A percentile compares a stretch with the other conserved stretches of the same genome.
phyloP scores from a whole-genome alignment of 2,888 invertebrate species.

The Zaprionus bogoriensis region DNA sequence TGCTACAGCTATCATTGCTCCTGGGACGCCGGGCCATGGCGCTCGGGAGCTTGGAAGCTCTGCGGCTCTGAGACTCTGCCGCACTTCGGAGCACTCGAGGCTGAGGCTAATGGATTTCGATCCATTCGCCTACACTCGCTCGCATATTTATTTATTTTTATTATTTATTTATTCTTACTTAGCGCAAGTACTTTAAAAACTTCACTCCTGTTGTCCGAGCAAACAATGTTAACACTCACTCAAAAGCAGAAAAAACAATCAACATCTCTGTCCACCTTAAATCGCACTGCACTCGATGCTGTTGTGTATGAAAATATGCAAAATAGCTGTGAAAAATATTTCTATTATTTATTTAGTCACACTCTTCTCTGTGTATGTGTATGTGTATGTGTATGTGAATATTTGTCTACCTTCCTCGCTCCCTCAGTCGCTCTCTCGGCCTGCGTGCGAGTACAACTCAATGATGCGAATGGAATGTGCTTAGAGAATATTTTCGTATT shows the following conservation, averaged over 20 bases:
- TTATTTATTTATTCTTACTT: constrained; percentile 68
- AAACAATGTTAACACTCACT: constrained; percentile 34
- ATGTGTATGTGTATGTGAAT: constrained; percentile 1
- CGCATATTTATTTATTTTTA: constrained; percentile 48
- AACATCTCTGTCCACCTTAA: constrained; percentile 15
- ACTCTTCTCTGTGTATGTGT: constrained; percentile 19
- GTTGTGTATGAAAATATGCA: constrained; percentile 51
- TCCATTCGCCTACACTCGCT: constrained; percentile 26
- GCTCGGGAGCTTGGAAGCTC: not conserved
- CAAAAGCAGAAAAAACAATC: constrained; percentile 7
- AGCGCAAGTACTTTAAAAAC: constrained; percentile 56
- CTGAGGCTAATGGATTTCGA: constrained; percentile 74
- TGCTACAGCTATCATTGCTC: constrained; percentile 70
- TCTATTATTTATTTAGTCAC: constrained; percentile 56
- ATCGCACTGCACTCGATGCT: constrained; percentile 18
- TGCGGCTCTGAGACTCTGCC: not conserved
- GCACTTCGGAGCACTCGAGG: constrained; percentile 33
- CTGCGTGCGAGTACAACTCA: constrained; percentile 27
- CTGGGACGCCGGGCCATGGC: constrained; percentile 54
- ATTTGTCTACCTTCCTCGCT: not conserved
- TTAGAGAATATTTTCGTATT: constrained; percentile 26
- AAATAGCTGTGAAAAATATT: constrained; percentile 70
- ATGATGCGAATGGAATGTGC: constrained; percentile 42
- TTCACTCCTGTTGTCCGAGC: constrained; percentile 32
- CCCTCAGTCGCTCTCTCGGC: not conserved